Evolutionary conservation across 2,113 vertebrate species (phyloP), one percentile per base, ranked within the genome.

Genomic region (Notarius quadriscutis): DNA sequence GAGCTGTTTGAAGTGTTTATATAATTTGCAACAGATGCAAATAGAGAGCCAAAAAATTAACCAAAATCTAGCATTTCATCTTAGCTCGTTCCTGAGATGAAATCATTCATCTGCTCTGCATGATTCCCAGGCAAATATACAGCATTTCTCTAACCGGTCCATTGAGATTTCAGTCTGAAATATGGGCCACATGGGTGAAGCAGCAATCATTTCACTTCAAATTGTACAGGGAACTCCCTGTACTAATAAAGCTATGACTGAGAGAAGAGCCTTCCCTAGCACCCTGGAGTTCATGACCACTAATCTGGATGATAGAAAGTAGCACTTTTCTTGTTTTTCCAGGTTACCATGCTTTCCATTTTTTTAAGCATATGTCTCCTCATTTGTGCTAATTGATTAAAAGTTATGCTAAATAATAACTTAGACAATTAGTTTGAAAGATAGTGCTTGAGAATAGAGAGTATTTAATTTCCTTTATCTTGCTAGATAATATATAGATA

Each of bases 191-290:
- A 84, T 58, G 77, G 75, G 85, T 18, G 75, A 83, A n/a, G 30
- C 60, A 63, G 84, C 87, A 92, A 91, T 92, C 90, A 92, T 60
- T 71, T 85, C 91, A 88, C 92, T 93, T 91, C 92, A 92, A 88
- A 89, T 87, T 60, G 87, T 65, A 53, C 88, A 83, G 86, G 85
- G 84, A 90, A 84, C 86, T 83, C 10, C 67, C 77, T 58, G 78
- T 83, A 67, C 84, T 55, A 51, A 82, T 67, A 85, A 84, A 74
- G 67, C 41, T 60, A 65, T 41, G 67, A 84, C 30, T 58, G 69
- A 50, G 53, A 71, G 65, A 27, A 55, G 4, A 57, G 30, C 48
- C 18, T 48, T 74, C 30, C 11, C 67, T 8, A 2, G 7, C 27
- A 74, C 41, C 22, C 27, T 41, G 18, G 58, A 41, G 69, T 41